Evolutionary conservation across 2,888 invertebrate species (phyloP), one percentile per base, ranked within the genome.

Genomic region (Busseola fusca): DNA sequence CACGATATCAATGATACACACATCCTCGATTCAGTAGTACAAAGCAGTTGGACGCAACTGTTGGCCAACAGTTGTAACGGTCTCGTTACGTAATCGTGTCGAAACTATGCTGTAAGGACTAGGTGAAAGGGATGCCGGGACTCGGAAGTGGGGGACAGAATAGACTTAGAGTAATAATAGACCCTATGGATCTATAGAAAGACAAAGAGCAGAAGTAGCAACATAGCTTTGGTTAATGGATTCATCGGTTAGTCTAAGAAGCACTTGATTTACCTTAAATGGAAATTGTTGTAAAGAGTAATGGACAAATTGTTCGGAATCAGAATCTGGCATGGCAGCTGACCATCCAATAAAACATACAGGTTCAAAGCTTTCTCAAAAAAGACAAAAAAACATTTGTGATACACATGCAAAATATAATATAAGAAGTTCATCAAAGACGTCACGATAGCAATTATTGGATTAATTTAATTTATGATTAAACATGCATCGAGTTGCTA

Each of bases 41-140:
- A 79, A 71, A 77, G 57, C 65, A 57, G 52, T 65, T 37, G 76
- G 68, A 73, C 48, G 77, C 74, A 78, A 83, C 77, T 60, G 76
- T 85, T 83, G 69, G 54, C 67, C 72, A 84, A 84, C 48, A 72
- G 68, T 73, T 78, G 81, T 83, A 80, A 81, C 76, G 76, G 62
- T 48, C 7, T 63, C 52, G 59, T 86, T 86, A 66, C 81, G 78
- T 73, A 82, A 87, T 16, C 40, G 60, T 82, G 80, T 78, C 65
- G 83, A 75, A 87, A 87, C 78, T 60, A 56, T 80, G 72, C 79
- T 72, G 73, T 76, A 85, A 82, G 85, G 84, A 83, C 74, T 60
- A 50, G 69, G 84, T 84, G 84, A 84, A 84, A 84, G 85, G 85
- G 85, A 83, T 67, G 25, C 6, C 69, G 58, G 78, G 72, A 71